phyloP scores from a whole-genome alignment of 2,888 invertebrate species.

The Meloe dianella region DNA sequence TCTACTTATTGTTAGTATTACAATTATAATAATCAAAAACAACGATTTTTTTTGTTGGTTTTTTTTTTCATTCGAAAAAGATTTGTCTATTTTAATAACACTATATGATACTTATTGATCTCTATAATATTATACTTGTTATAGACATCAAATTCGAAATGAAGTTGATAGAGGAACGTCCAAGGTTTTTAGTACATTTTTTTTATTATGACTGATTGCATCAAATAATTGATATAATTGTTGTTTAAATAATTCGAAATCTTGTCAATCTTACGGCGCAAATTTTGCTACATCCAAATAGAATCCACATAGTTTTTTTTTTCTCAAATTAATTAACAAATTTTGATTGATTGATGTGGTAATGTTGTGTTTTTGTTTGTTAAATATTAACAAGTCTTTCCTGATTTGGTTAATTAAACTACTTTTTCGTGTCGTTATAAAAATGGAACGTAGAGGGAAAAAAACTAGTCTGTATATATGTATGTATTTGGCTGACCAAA shows the following conservation, averaged over 20 bases:
- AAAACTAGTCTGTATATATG: no score
- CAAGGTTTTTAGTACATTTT: neutral
- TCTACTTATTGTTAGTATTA: neutral
- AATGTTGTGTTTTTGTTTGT: neutral
- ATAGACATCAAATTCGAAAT: no score
- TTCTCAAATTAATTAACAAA: neutral
- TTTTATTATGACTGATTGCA: neutral
- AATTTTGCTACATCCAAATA: no score
- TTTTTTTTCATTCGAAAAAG: neutral
- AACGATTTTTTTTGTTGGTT: neutral
- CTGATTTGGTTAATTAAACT: neutral
- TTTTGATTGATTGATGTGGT: neutral
- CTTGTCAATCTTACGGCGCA: neutral
- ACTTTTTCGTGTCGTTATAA: neutral
- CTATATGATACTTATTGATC: neutral
- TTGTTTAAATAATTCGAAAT: neutral
- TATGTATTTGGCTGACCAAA: neutral
- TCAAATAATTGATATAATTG: neutral
- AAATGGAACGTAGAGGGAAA: no score
- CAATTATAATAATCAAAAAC: conserved; percentile 1
- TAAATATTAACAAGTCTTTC: neutral
- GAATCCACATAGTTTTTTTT: no score
- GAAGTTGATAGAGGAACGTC: neutral
- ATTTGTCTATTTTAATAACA: no score
- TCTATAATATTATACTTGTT: neutral